Conservation (phyloP, 2,113 vertebrate genomes). For the Ifrita kowaldi region DNA sequence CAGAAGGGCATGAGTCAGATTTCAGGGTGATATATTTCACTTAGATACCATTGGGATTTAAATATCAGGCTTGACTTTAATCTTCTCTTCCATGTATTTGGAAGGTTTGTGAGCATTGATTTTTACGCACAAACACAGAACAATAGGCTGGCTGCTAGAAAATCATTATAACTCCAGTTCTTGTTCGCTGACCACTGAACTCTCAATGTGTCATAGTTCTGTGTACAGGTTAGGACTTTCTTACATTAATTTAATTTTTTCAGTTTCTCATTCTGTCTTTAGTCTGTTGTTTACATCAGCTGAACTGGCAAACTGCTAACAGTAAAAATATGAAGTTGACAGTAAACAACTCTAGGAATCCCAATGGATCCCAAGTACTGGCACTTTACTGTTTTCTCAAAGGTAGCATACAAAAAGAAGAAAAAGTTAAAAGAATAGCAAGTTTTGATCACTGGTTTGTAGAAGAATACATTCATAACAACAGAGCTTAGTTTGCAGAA, state of each 20-base stretch:
- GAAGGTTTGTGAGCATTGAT: conserved; percentile 5
- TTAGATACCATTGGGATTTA: conserved; percentile 29
- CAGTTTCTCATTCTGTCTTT: not conserved
- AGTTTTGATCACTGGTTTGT: not conserved
- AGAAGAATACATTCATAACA: not conserved
- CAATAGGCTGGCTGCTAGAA: not conserved
- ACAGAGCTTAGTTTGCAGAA: not conserved
- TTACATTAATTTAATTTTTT: not conserved
- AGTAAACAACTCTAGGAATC: not conserved
- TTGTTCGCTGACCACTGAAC: not conserved
- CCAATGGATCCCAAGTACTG: not conserved
- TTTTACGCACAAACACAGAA: conserved; percentile 22
- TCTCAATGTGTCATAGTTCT: not conserved
- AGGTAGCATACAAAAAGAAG: not conserved
- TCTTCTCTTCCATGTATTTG: conserved; percentile 33
- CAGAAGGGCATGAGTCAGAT: conserved; percentile 24
- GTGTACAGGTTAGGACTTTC: not conserved
- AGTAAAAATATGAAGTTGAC: not conserved
- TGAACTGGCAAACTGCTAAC: not conserved
- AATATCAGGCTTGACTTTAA: conserved; percentile 51
- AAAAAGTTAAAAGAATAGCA: not conserved
- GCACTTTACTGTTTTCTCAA: not conserved
- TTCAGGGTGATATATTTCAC: conserved; percentile 21
- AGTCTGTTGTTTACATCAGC: not conserved
- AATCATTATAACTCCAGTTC: not conserved